Percentiles rank a stretch among this genome's conserved stretches.
These are phyloP conservation scores for Anguilla japonica DNA, from an alignment of 2,113 vertebrate species.

Conservation along the genomic window DNA sequence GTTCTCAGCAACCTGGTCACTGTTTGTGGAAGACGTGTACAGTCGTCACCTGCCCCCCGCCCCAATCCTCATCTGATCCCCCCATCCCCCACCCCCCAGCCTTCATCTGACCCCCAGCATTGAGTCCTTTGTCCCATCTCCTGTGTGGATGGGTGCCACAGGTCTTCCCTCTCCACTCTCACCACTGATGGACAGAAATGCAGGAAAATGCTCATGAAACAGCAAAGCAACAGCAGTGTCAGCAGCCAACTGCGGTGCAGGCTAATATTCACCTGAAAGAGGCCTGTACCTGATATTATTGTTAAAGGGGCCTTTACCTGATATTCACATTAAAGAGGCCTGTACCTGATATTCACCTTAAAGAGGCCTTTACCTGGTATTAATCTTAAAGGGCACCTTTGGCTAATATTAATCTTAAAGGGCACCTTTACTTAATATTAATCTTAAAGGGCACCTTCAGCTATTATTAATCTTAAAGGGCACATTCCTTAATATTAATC, in stretches of 20 bases:
- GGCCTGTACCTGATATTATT: no score
- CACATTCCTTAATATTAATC: background rate
- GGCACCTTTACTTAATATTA: no score
- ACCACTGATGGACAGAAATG: background rate
- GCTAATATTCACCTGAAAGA: background rate
- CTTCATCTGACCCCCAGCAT: background rate
- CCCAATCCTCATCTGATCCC: background rate
- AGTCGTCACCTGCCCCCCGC: background rate
- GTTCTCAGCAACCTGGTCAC: no score
- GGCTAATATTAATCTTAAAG: no score
- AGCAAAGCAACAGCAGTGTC: background rate
- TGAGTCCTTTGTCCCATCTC: background rate
- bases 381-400: no score
- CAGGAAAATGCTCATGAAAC: slow-evolving; percentile 5
- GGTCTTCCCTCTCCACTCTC: slow-evolving; percentile 1
- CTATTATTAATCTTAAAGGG: background rate
- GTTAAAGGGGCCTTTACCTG: no score
- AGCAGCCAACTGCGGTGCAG: background rate
- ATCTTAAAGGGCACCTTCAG: no score
- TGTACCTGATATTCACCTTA: no score
- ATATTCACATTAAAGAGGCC: no score
- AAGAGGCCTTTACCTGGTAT: no score
- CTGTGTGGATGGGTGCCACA: slow-evolving; percentile 1
- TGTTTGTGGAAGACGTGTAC: no score
- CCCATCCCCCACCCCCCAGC: background rate